A percentile compares a stretch with the other conserved stretches of the same genome.
phyloP scores from a whole-genome alignment of 2,113 vertebrate species.

The Limnothrissa miodon region DNA sequence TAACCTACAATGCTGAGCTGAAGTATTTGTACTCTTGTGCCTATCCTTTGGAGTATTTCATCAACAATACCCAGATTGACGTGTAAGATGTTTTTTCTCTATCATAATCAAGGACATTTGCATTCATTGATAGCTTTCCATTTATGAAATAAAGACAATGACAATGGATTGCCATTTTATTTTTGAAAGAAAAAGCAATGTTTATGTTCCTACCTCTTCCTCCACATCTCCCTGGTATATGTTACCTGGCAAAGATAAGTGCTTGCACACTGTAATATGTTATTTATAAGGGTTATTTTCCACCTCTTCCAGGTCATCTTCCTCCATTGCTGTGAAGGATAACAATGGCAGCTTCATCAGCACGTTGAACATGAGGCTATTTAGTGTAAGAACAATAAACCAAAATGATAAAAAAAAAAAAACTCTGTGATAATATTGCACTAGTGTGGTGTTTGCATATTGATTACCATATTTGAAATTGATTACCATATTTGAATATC shows the following conservation, averaged over 20 bases:
- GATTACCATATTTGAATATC: no score
- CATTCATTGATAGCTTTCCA: background rate
- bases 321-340: constrained; percentile 67
- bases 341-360: constrained; percentile 74
- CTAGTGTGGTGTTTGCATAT: background rate
- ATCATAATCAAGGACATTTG: background rate
- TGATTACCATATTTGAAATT: no score
- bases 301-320: constrained; percentile 49
- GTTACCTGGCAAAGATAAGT: background rate
- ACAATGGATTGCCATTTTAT: background rate
- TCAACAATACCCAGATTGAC: constrained; percentile 69
- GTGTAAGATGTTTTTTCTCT: constrained; percentile 57
- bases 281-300: background rate
- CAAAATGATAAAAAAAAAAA: background rate
- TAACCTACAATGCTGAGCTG: constrained; percentile 67
- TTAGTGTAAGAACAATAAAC: constrained; percentile 53
- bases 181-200: background rate
- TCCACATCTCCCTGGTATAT: background rate
- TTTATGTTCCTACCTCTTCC: no score
- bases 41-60: constrained; percentile 70
- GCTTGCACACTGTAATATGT: background rate
- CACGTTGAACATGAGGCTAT: constrained; percentile 64
- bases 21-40: constrained; percentile 71
- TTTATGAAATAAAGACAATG: background rate
- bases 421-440: background rate